phyloP scores from a whole-genome alignment of 2,888 invertebrate species.

The Eristalis arbustorum region DNA sequence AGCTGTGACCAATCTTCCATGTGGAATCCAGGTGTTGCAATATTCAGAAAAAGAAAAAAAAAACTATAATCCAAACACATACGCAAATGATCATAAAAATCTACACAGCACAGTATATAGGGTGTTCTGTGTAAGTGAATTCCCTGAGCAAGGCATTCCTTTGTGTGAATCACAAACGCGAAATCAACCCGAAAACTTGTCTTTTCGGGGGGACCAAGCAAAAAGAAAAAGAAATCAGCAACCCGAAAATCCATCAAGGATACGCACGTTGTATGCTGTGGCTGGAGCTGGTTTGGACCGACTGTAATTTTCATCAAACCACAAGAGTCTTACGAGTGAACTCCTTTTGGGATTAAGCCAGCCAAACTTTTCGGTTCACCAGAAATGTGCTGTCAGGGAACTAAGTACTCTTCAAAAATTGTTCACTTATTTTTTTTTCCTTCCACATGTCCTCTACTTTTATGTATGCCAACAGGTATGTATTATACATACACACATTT shows the following conservation, averaged over 20 bases:
- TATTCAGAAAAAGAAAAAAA: not conserved
- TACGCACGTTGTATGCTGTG: not conserved
- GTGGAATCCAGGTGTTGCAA: conserved; percentile 35
- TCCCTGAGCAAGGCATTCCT: conserved; percentile 20
- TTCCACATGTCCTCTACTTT: conserved; percentile 7
- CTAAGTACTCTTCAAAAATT: not conserved
- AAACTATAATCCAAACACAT: not conserved
- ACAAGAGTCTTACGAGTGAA: not conserved
- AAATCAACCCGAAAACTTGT: not conserved
- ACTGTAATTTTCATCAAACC: not conserved
- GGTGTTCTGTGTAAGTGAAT: not conserved
- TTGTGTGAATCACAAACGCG: conserved; percentile 34
- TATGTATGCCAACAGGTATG: conserved; percentile 31
- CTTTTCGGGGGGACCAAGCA: not conserved
- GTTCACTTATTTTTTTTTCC: not conserved
- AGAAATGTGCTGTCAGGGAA: not conserved
- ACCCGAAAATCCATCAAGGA: not conserved
- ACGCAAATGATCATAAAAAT: conserved; percentile 3
- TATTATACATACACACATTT: not conserved
- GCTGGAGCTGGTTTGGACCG: not conserved
- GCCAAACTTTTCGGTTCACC: not conserved
- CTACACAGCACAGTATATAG: not conserved
- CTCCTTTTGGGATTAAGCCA: not conserved
- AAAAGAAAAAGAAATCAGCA: not conserved
- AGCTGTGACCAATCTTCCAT: conserved; percentile 7